Evolutionary conservation across 2,113 vertebrate genomes (phyloP).

Genomic region (Girardinichthys multiradiatus): DNA sequence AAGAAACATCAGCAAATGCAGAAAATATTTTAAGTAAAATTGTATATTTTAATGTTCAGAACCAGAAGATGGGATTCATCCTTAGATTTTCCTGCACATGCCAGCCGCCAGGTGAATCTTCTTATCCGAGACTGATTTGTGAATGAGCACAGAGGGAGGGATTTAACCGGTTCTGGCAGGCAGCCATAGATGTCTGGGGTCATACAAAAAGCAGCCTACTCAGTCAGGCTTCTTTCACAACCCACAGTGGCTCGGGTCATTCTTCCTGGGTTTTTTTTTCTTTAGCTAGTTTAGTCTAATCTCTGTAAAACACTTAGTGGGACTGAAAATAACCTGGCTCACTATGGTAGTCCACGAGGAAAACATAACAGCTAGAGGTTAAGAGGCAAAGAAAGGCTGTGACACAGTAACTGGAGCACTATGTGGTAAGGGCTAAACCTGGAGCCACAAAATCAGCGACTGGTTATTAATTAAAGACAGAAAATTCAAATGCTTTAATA

Average conservation of each 20-base stretch:
- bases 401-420: not conserved
- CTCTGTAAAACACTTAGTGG: constrained; percentile 54
- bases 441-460: not conserved
- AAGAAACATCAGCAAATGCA: too few species aligned
- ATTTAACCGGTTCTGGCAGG: constrained; percentile 23
- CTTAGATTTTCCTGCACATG: not conserved
- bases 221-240: constrained; percentile 16
- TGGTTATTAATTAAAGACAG: not conserved
- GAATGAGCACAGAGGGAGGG: constrained; percentile 40
- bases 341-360: constrained; percentile 25
- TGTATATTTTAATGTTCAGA: not conserved
- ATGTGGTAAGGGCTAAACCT: not conserved
- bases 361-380: constrained; percentile 5
- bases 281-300: constrained; percentile 62
- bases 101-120: not conserved
- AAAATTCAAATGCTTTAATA: not conserved
- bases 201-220: constrained; percentile 21
- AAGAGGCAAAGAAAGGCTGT: constrained; percentile 4
- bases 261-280: not conserved
- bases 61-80: not conserved
- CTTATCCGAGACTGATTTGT: constrained; percentile 38
- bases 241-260: not conserved
- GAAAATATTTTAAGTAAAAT: not conserved
- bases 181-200: constrained; percentile 15
- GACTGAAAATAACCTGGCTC: constrained; percentile 27